Percentiles rank a stretch among this genome's conserved stretches.
Evolutionary conservation across 2,888 invertebrate genomes (phyloP).

Genomic region (Drosophila mulleri): DNA sequence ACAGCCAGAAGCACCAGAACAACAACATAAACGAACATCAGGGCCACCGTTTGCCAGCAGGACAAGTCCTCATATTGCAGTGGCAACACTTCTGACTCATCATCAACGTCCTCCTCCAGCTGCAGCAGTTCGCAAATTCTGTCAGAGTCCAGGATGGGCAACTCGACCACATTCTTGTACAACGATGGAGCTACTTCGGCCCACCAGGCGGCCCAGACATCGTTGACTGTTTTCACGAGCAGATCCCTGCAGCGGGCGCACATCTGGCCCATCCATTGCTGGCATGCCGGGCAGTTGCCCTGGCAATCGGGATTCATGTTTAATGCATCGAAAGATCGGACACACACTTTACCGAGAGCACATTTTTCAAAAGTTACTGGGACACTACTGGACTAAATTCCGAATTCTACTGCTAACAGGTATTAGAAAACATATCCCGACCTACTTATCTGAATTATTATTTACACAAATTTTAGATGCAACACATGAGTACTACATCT

Average conservation of each 20-base stretch:
- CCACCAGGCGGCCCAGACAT: not conserved
- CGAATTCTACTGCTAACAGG: not conserved
- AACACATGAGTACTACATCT: too few relatives aligned
- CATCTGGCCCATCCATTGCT: slow-evolving; percentile 2
- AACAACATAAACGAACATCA: not conserved
- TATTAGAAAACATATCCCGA: not conserved
- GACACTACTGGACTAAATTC: not conserved
- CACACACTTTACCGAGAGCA: not conserved
- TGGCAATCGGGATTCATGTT: not conserved
- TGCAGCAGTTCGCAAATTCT: not conserved
- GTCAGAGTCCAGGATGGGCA: not conserved
- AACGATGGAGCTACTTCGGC: not conserved
- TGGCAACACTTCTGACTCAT: not conserved
- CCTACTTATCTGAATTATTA: not conserved
- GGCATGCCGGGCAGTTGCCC: not conserved
- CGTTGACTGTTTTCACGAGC: not conserved
- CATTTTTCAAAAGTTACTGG: slow-evolving; percentile 5
- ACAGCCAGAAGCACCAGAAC: not conserved
- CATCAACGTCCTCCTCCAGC: not conserved
- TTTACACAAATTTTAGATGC: not conserved
- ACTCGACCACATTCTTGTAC: not conserved
- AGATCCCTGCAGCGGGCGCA: slow-evolving; percentile 1
- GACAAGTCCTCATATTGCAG: not conserved
- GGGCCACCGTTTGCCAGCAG: not conserved
- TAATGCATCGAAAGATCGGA: not conserved